Evolutionary conservation across 2,888 invertebrate species (phyloP), one percentile per base, ranked within the genome.

Genomic region (Drosophila antonietae): DNA sequence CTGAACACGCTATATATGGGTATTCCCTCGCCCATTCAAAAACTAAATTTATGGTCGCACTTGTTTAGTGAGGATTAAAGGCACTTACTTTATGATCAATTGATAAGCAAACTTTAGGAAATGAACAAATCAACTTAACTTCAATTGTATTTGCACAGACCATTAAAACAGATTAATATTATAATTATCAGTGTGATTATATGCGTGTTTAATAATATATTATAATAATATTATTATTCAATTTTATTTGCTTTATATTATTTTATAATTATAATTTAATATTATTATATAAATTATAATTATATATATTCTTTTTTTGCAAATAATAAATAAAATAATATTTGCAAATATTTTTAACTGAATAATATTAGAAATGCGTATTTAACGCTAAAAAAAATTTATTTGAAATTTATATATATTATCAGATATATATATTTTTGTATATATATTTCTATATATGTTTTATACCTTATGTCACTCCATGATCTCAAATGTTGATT

Each of bases 11-110:
- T 23, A 37, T 15, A 5, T 44, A 6, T 23, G 72, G 75, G 66
- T 56, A 76, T 72, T 76, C 66, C 75, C 77, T 47, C 41, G 60
- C 44, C 58, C 23, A 53, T 43, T 57, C 20, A 31, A 10, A 14
- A 18, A 12, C 3, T 53, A 43, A 37, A 62, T 76, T 66, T 76
- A 61, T 55, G 28, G 2, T 10, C 46, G 6, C 46, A 33, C 31
- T 49, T 41, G 23, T 12, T 31, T 31, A 33, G 41, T 51, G 47
- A 41, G 46, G 63, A 71, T 75, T 76, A 75, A 53, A 39, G 39
- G 35, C 46, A 7, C 43, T 57, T 51, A 23, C 12, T 69, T 58
- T 61, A 35, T 51, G 65, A 58, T 51, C 58, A 55, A 33, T 46
- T 37, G 76, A 75, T 62, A 46, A 55, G 18, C 23, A 31, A 20